phyloP scores from a whole-genome alignment of 2,888 invertebrate genomes.

The Eristalis pertinax region DNA sequence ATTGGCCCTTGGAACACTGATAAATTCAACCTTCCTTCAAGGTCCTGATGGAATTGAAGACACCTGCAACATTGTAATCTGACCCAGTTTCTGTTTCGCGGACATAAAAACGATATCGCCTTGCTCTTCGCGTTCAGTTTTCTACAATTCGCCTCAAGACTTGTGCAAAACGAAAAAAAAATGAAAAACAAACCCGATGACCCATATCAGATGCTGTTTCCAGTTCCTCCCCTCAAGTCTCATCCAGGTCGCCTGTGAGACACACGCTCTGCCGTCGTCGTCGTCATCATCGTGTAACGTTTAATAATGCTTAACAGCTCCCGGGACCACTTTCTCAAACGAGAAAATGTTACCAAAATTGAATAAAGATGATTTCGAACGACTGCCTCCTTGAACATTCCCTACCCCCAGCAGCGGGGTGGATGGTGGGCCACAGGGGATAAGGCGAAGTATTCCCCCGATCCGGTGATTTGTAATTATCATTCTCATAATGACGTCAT shows the following conservation, averaged over 20 bases:
- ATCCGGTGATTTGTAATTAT: background rate
- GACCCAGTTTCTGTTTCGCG: too few species aligned
- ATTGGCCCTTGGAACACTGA: too few species aligned
- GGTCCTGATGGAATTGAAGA: too few species aligned
- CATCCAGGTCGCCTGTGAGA: background rate
- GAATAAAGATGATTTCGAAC: background rate
- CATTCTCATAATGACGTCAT: too few species aligned
- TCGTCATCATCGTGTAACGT: background rate
- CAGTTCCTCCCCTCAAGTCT: too few species aligned
- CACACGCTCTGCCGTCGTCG: background rate
- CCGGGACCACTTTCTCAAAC: background rate
- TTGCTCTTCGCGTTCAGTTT: too few species aligned
- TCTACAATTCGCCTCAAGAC: too few species aligned
- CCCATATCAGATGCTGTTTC: background rate
- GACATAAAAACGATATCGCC: too few species aligned
- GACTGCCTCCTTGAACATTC: too few species aligned
- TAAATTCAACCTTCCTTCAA: too few species aligned
- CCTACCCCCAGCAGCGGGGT: background rate
- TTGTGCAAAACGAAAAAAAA: too few species aligned
- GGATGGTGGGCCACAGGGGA: background rate
- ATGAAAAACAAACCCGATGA: background rate
- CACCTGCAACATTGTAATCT: too few species aligned
- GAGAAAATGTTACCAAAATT: background rate
- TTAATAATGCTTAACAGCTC: background rate
- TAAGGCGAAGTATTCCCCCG: background rate